phyloP scores from a whole-genome alignment of 2,113 vertebrate genomes.

The Microtus oregoni region DNA sequence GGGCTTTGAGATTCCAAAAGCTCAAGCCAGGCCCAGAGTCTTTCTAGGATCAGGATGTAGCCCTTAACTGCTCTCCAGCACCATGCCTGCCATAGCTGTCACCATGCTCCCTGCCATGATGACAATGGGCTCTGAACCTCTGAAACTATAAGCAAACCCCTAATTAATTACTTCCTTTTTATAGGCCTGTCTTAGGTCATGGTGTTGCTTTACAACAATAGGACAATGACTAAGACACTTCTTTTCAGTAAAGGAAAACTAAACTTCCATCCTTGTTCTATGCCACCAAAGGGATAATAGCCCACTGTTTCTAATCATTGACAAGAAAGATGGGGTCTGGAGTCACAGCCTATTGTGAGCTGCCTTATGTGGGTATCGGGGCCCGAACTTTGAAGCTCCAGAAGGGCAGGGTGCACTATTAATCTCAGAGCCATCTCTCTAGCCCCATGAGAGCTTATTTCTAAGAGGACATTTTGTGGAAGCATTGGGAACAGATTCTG shows the following conservation, averaged over 20 bases:
- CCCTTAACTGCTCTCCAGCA: background rate
- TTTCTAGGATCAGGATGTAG: background rate
- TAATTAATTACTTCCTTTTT: background rate
- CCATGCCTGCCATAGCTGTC: no score
- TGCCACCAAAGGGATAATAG: background rate
- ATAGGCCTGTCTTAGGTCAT: background rate
- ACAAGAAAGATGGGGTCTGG: background rate
- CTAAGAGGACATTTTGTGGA: background rate
- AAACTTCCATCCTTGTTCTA: background rate
- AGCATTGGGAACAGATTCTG: background rate
- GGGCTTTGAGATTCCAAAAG: background rate
- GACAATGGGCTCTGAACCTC: background rate
- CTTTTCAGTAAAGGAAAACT: background rate
- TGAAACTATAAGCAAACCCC: background rate
- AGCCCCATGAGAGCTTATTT: background rate
- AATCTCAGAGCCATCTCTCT: background rate
- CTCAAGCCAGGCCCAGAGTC: background rate
- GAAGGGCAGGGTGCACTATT: background rate
- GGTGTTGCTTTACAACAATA: background rate
- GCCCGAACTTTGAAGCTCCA: background rate
- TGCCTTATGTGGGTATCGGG: background rate
- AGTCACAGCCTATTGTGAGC: background rate
- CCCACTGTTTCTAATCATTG: background rate
- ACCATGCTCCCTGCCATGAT: background rate
- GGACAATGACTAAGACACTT: background rate